These are phyloP conservation scores for Labia minor DNA, from an alignment of 2,888 invertebrate species.

Conservation along the genomic window DNA sequence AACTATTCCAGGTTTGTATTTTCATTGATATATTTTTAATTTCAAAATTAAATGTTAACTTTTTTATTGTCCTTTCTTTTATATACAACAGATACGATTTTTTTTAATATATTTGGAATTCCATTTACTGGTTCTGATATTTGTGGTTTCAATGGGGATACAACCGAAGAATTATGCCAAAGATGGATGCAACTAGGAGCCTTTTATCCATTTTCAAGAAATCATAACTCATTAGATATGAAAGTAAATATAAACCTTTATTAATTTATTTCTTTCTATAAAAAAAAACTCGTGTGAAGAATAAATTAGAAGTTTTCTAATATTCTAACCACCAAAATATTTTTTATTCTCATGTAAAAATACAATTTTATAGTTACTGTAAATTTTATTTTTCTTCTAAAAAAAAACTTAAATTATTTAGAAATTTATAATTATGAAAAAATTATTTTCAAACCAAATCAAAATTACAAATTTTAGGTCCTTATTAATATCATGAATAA, in stretches of 20 bases:
- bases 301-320: no score
- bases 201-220: conserved; percentile 77
- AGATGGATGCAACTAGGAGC: conserved; percentile 81
- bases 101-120: conserved; percentile 63
- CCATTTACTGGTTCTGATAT: conserved; percentile 79
- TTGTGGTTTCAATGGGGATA: conserved; percentile 69
- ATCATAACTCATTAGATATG: conserved; percentile 62
- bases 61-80: background rate
- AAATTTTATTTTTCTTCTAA: no score
- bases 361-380: no score
- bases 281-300: no score
- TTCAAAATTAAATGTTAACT: background rate
- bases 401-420: no score
- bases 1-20: conserved; percentile 61
- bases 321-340: no score
- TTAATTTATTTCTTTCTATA: no score
- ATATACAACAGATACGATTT: background rate
- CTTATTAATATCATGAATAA: no score
- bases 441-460: no score
- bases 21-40: conserved; percentile 21
- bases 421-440: no score
- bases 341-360: no score
- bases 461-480: no score
- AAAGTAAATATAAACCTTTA: conserved; percentile 40
- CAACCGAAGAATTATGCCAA: conserved; percentile 59